phyloP scores from a whole-genome alignment of 2,888 invertebrate genomes.

The Hesperia comma region DNA sequence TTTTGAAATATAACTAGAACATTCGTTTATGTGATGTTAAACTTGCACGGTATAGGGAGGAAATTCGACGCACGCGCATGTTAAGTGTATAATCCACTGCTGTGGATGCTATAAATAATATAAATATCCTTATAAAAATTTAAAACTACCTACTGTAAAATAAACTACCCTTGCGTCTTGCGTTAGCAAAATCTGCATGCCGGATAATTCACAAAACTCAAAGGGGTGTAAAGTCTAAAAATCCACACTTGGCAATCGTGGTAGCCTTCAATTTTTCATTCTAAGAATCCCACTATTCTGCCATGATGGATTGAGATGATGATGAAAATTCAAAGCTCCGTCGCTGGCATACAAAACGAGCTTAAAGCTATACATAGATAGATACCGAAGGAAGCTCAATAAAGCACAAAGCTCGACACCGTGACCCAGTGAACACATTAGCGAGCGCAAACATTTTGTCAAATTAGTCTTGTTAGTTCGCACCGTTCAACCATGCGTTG shows the following conservation, averaged over 20 bases:
- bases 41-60: slow-evolving; percentile 42
- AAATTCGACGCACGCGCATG: slow-evolving; percentile 52
- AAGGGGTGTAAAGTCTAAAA: no score
- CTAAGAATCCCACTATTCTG: no score
- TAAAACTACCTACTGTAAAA: no score
- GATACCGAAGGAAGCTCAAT: slow-evolving; percentile 4
- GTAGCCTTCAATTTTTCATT: no score
- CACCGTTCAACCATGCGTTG: not conserved
- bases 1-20: not conserved
- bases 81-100: slow-evolving; percentile 50
- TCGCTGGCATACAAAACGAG: not conserved
- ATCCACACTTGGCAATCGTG: no score
- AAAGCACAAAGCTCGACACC: slow-evolving; percentile 17
- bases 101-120: not conserved
- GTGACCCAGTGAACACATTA: slow-evolving; percentile 18
- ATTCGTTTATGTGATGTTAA: slow-evolving; percentile 18
- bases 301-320: no score
- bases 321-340: not conserved
- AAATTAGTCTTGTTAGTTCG: slow-evolving; percentile 13
- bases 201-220: no score
- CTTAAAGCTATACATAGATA: not conserved
- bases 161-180: no score
- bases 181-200: no score
- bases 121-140: not conserved
- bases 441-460: slow-evolving; percentile 15